phyloP scores from a whole-genome alignment of 2,113 vertebrate species.

The Bombycilla garrulus region DNA sequence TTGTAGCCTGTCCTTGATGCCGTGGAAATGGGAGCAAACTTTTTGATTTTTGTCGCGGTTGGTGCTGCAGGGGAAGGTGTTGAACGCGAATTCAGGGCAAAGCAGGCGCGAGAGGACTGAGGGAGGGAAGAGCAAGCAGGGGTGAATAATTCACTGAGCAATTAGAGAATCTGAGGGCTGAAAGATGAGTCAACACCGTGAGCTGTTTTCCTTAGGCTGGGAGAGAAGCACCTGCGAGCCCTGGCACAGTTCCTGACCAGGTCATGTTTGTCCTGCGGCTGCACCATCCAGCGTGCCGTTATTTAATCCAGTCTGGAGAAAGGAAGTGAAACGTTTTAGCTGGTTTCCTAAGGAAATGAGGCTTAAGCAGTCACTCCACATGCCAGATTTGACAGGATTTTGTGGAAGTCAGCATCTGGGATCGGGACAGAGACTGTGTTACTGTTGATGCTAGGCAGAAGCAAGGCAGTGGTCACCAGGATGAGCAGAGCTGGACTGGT shows the following conservation, averaged over 20 bases:
- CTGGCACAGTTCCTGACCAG: conserved; percentile 27
- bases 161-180: conserved; percentile 8
- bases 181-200: conserved; percentile 8
- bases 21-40: not conserved
- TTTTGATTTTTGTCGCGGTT: not conserved
- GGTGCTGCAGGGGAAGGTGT: not conserved
- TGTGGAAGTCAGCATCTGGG: conserved; percentile 12
- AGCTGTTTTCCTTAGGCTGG: not conserved
- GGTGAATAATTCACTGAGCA: conserved; percentile 32
- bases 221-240: conserved; percentile 37
- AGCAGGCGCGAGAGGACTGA: not conserved
- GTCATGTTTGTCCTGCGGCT: conserved; percentile 54
- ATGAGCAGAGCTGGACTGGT: not conserved
- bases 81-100: not conserved
- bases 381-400: conserved; percentile 23
- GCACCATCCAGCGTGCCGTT: not conserved
- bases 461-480: not conserved
- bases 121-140: not conserved
- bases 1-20: not conserved
- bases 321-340: conserved; percentile 45
- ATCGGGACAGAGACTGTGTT: not conserved
- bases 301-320: conserved; percentile 38
- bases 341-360: conserved; percentile 64
- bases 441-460: not conserved
- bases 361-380: conserved; percentile 27